These are phyloP conservation scores for Dipodomys ordii DNA, from an alignment of 2,113 vertebrate species.

Conservation along the genomic window DNA sequence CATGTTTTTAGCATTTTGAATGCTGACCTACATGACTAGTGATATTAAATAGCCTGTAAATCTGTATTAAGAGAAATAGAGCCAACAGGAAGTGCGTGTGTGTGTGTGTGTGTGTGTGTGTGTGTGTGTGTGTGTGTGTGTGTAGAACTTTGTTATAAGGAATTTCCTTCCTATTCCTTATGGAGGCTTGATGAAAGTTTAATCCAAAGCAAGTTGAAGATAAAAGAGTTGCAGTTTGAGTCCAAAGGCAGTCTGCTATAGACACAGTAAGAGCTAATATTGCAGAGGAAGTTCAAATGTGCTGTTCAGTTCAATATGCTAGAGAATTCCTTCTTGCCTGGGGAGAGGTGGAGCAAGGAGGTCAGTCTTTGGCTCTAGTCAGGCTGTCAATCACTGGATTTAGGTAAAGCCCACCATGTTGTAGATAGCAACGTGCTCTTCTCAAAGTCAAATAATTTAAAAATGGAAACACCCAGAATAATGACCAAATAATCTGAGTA, in stretches of 20 bases:
- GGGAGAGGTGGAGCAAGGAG: neutral
- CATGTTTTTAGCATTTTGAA: neutral
- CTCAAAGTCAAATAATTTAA: neutral
- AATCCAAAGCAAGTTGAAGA: neutral
- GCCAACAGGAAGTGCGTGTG: neutral
- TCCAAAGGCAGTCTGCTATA: neutral
- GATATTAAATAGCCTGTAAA: neutral
- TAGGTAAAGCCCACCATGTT: neutral
- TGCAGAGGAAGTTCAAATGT: neutral
- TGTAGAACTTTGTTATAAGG: neutral
- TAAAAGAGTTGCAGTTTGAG: neutral
- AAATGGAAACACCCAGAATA: neutral
- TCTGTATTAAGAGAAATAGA: neutral
- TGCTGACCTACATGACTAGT: neutral
- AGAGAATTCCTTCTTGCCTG: neutral
- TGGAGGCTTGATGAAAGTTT: neutral
- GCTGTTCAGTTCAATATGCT: neutral
- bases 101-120: neutral
- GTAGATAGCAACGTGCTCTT: neutral
- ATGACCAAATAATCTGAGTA: neutral
- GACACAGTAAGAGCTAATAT: neutral
- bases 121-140: neutral
- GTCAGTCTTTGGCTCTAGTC: neutral
- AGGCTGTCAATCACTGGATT: neutral
- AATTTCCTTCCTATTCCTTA: neutral